Evolutionary conservation across 2,113 vertebrate genomes (phyloP).

Genomic region (Eretmochelys imbricata): DNA sequence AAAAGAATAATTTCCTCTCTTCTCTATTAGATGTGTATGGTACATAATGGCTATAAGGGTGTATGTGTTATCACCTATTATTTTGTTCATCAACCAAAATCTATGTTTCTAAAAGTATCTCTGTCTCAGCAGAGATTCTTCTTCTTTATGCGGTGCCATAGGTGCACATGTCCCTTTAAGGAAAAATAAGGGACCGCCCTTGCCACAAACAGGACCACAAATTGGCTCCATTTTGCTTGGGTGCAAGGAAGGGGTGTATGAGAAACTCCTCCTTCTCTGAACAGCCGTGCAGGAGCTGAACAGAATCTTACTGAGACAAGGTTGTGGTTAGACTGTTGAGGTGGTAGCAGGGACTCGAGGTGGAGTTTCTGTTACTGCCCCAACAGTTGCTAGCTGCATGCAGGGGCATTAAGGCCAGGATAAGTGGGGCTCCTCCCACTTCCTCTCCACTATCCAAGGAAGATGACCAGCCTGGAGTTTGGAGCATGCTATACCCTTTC

Average conservation of each 20-base stretch:
- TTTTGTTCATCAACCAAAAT: not conserved
- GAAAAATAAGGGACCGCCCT: not conserved
- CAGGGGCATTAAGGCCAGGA: too few species aligned
- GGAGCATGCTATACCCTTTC: not conserved
- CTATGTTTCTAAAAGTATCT: not conserved
- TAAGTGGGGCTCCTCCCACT: not conserved
- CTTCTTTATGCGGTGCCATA: not conserved
- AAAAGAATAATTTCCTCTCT: conserved; percentile 28
- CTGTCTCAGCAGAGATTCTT: not conserved
- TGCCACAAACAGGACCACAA: not conserved
- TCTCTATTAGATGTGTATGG: not conserved
- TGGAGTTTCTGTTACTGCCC: not conserved
- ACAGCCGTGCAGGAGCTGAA: accelerated
- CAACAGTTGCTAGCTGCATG: not conserved
- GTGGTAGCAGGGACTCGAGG: not conserved
- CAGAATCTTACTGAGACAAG: not conserved
- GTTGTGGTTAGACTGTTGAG: not conserved
- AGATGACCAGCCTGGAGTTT: not conserved
- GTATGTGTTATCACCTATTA: conserved; percentile 15
- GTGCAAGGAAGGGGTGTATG: accelerated
- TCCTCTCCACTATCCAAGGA: not conserved
- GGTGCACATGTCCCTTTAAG: not conserved
- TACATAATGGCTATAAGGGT: not conserved
- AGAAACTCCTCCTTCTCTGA: not conserved
- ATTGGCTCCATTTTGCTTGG: not conserved